These are phyloP conservation scores for Bombus pyrosoma DNA, from an alignment of 1,140 invertebrate species.

Conservation along the genomic window DNA sequence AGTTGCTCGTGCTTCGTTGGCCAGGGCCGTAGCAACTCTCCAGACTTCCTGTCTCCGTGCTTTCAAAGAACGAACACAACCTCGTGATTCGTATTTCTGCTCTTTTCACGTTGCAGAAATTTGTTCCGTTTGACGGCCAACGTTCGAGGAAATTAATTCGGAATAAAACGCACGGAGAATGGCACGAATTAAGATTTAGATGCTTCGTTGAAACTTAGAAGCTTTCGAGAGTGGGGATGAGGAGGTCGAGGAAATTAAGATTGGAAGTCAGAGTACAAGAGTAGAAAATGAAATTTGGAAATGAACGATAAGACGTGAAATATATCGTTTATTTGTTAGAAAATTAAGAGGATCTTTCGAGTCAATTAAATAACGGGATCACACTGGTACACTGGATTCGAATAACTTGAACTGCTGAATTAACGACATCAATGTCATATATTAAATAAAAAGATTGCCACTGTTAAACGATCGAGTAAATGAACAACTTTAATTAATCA, in stretches of 20 bases:
- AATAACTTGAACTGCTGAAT: too few relatives aligned
- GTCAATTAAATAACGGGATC: too few relatives aligned
- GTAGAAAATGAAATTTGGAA: too few relatives aligned
- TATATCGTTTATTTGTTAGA: too few relatives aligned
- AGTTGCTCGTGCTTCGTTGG: conserved; percentile 54
- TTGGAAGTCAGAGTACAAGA: too few relatives aligned
- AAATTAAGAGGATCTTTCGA: too few relatives aligned
- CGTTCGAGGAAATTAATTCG: neutral
- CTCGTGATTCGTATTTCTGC: neutral
- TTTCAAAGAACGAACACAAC: neutral
- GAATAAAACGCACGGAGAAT: neutral
- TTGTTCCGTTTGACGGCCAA: neutral
- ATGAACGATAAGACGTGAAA: too few relatives aligned
- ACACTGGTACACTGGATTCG: too few relatives aligned
- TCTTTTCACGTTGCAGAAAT: neutral
- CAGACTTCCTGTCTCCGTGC: conserved; percentile 40
- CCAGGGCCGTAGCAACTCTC: conserved; percentile 36
- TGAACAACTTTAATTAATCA: neutral
- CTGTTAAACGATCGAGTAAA: too few relatives aligned
- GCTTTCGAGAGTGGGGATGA: neutral
- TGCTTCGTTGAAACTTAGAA: neutral
- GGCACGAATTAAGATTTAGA: neutral
- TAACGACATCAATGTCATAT: too few relatives aligned
- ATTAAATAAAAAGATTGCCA: too few relatives aligned
- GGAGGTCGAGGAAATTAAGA: neutral